Evolutionary conservation across 2,113 vertebrate genomes (phyloP).

Genomic region (Bucco capensis): DNA sequence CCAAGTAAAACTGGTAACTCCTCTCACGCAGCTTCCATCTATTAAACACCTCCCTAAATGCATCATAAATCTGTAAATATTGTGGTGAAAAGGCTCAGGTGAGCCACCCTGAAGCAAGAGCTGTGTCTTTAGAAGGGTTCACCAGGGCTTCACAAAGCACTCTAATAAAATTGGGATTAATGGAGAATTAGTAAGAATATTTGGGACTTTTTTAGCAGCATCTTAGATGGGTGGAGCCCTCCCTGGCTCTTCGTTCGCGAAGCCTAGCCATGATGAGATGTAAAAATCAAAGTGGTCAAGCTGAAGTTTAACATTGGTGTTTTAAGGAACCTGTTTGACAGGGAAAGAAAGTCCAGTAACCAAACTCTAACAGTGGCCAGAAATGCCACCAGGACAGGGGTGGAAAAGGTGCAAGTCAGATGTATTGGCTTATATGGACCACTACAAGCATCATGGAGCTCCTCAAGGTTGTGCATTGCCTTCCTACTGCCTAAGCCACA

Average conservation of each 20-base stretch:
- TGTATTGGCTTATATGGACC: background rate
- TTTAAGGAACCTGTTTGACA: background rate
- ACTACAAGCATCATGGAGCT: background rate
- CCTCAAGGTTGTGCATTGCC: rapidly evolving
- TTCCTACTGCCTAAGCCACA: rapidly evolving
- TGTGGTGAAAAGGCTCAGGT: background rate
- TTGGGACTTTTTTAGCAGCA: background rate
- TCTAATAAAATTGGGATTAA: background rate
- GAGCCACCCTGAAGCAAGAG: background rate
- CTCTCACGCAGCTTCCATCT: background rate
- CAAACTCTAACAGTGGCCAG: background rate
- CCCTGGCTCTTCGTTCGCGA: too few relatives aligned
- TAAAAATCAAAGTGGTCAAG: background rate
- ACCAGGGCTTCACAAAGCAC: background rate
- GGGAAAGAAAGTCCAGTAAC: background rate
- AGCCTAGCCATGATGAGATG: too few relatives aligned
- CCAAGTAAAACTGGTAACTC: constrained; percentile 45
- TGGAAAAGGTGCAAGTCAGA: background rate
- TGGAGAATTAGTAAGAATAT: background rate
- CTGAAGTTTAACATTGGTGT: background rate
- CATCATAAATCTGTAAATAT: background rate
- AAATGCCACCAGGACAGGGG: background rate
- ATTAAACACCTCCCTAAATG: background rate
- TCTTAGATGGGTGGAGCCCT: too few relatives aligned
- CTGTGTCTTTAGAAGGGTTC: background rate